Evolutionary conservation across 2,113 vertebrate genomes (phyloP).

Genomic region (Leuciscus idus): DNA sequence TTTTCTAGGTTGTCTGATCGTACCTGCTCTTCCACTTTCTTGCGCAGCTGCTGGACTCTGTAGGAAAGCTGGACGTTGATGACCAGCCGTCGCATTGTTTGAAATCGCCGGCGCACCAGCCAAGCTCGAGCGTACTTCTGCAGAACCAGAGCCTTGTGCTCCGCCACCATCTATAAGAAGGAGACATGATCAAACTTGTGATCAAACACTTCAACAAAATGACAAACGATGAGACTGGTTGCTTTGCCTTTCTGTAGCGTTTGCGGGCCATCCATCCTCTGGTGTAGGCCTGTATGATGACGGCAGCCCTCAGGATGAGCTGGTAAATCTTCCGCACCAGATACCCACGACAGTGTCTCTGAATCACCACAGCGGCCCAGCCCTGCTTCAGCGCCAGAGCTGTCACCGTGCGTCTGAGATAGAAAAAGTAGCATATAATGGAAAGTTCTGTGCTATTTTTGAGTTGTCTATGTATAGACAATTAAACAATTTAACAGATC

Average conservation of each 20-base stretch:
- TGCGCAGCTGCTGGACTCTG: conserved; percentile 90
- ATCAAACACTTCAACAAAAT: background rate
- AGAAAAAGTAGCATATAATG: background rate
- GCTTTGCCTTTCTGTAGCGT: conserved; percentile 80
- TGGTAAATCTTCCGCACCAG: conserved; percentile 83
- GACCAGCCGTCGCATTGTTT: conserved; percentile 89
- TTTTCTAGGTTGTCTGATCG: background rate
- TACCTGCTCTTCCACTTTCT: conserved; percentile 93
- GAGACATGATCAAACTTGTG: background rate
- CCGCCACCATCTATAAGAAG: conserved; percentile 83
- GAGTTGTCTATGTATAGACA: too few relatives aligned
- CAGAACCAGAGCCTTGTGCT: conserved; percentile 89
- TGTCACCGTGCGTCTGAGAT: conserved; percentile 81
- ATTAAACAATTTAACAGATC: too few relatives aligned
- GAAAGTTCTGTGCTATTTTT: too few relatives aligned
- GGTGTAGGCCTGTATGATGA: conserved; percentile 89
- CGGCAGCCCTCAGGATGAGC: conserved; percentile 80
- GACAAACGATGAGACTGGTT: background rate
- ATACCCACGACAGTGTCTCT: conserved; percentile 87
- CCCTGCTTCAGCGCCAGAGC: conserved; percentile 83
- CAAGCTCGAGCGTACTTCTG: conserved; percentile 94
- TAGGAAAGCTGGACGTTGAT: conserved; percentile 94
- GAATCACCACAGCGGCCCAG: conserved; percentile 89
- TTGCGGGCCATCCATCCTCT: conserved; percentile 89
- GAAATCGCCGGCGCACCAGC: conserved; percentile 91